phyloP scores from a whole-genome alignment of 2,113 vertebrate genomes.

The Gymnogyps californianus region DNA sequence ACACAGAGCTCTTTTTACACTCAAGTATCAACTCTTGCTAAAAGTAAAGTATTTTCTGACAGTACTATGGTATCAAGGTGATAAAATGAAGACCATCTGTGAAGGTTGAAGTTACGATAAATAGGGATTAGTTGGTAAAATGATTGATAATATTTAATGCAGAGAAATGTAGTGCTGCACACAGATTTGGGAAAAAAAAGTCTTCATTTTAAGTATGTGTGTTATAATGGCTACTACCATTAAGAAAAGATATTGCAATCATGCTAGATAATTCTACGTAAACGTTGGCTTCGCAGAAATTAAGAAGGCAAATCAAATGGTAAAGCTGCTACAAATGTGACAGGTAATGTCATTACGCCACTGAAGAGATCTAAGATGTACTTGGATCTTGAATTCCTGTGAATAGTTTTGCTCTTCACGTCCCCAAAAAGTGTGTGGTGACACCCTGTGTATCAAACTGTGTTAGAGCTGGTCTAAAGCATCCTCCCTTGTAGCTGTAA shows the following conservation, averaged over 20 bases:
- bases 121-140: not conserved
- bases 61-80: not conserved
- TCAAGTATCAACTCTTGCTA: not conserved
- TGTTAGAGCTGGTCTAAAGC: not conserved
- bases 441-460: not conserved
- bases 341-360: not conserved
- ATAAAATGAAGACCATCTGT: not conserved
- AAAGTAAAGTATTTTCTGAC: not conserved
- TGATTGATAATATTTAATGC: not conserved
- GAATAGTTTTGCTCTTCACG: not conserved
- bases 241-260: not conserved
- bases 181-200: not conserved
- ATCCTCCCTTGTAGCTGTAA: not conserved
- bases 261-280: not conserved
- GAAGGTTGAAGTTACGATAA: not conserved
- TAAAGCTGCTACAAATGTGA: not conserved
- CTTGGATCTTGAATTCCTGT: not conserved
- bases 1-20: not conserved
- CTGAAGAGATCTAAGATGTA: not conserved
- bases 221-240: not conserved
- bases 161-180: not conserved
- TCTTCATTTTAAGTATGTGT: not conserved
- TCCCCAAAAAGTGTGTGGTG: not conserved
- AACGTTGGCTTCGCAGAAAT: not conserved
- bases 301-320: not conserved